Conservation (phyloP, 1,140 invertebrate species). For the Micrasema minimum region DNA sequence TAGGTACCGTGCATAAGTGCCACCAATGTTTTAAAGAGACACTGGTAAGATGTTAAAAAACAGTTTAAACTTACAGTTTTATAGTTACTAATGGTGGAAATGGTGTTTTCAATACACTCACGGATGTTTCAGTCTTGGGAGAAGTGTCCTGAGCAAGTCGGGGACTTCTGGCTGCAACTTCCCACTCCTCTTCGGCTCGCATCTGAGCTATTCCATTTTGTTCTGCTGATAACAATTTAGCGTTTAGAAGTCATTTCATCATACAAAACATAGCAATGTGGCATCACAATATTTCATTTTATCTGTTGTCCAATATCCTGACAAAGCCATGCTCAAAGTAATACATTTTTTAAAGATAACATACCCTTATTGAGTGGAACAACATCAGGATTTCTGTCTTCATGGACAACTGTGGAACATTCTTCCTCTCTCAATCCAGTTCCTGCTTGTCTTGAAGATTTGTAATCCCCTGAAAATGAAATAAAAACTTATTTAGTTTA, state of each 20-base stretch:
- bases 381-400: conserved; percentile 87
- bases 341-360: conserved; percentile 48
- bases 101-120: too few species aligned
- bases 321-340: too few species aligned
- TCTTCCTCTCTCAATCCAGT: conserved; percentile 48
- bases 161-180: conserved; percentile 48
- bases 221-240: conserved; percentile 37
- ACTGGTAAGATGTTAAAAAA: too few species aligned
- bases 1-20: too few species aligned
- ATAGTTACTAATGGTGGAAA: too few species aligned
- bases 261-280: too few species aligned
- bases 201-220: conserved; percentile 46
- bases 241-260: too few species aligned
- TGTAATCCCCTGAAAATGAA: conserved; percentile 45
- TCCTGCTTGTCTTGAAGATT: conserved; percentile 42
- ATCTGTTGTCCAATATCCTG: too few species aligned
- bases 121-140: conserved; percentile 29
- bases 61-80: too few species aligned
- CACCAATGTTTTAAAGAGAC: too few species aligned
- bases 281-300: too few species aligned
- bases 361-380: conserved; percentile 88
- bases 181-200: conserved; percentile 51
- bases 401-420: conserved; percentile 59
- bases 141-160: conserved; percentile 35
- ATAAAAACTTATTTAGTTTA: too few species aligned